Evolutionary conservation across 2,113 vertebrate species (phyloP), one percentile per base, ranked within the genome.

Genomic region (Alosa alosa): DNA sequence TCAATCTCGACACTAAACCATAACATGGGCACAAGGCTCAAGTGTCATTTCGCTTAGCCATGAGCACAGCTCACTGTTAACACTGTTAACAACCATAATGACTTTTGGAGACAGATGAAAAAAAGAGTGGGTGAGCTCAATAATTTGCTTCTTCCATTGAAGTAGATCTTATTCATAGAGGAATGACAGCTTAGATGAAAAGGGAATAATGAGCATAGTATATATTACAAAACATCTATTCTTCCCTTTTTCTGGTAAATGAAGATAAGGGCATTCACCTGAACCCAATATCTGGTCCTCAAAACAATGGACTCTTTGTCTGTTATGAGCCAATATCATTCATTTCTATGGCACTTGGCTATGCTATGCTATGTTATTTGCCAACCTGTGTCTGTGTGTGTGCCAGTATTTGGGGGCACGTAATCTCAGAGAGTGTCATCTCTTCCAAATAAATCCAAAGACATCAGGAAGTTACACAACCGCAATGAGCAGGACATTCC

Each of bases 271-370:
- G 10, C 25, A 84, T 84, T 82, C 64, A n/a, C 45, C 72, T 39
- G 36, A 84, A 82, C 8, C 17, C 46, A 82, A 86, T 0, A 82
- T 75, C 46, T 75, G 25, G 45, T 20, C 25, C 10, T 45, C 25
- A 52, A 31, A 85, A 89, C 85, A 87, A 83, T 72, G 84, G 44
- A 41, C 64, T 49, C 85, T 86, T 82, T 87, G 75, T 88, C 52
- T 75, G 15, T 17, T 31, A 41, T 41, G 5, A 81, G 36, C 2
- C 72, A 13, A 78, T 36, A 17, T 78, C 1, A 78, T 78, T 6
- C 13, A 78, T 18, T 15, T 1, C 13, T 17, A 36, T 22, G n/a
- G 2, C 10, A 41, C 25, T 15, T 31, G 68, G 13, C 31, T 44
- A 39, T 75, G 36, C 31, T 25, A 4, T 36, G 64, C 10, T 78